Conservation (phyloP, 2,113 vertebrate species). For the Hystrix cristata region DNA sequence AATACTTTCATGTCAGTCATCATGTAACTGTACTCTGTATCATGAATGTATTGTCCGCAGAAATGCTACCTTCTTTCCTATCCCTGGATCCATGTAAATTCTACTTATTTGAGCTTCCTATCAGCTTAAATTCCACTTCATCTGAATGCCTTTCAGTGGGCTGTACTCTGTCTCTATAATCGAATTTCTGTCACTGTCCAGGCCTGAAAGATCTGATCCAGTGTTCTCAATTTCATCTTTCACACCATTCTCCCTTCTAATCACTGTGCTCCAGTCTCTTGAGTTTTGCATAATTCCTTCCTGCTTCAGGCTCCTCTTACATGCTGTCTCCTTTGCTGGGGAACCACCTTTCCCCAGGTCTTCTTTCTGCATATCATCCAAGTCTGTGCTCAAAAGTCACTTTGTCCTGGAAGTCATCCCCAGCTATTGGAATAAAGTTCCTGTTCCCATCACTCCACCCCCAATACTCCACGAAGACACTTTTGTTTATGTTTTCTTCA, state of each 20-base stretch:
- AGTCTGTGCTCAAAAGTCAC: not conserved
- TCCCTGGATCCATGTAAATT: not conserved
- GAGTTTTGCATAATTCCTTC: not conserved
- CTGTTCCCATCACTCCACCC: not conserved
- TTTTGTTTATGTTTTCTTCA: not conserved
- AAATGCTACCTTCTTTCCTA: not conserved
- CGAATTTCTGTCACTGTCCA: not conserved
- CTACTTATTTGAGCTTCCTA: not conserved
- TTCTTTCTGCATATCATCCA: not conserved
- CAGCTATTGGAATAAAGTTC: not conserved
- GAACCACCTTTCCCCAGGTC: not conserved
- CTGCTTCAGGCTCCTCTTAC: not conserved
- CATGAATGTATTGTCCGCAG: not conserved
- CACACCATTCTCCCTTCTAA: not conserved
- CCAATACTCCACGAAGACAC: not conserved
- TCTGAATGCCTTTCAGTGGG: not conserved
- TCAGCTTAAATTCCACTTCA: not conserved
- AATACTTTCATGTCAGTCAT: not conserved
- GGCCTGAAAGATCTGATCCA: not conserved
- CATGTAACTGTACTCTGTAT: not conserved
- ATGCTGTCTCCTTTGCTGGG: not conserved
- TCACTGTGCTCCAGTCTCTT: not conserved
- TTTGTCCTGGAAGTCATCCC: not conserved
- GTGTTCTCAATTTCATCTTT: not conserved
- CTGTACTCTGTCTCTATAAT: not conserved